phyloP scores from a whole-genome alignment of 2,797 vertebrate genomes.

The Anas flavirostris region DNA sequence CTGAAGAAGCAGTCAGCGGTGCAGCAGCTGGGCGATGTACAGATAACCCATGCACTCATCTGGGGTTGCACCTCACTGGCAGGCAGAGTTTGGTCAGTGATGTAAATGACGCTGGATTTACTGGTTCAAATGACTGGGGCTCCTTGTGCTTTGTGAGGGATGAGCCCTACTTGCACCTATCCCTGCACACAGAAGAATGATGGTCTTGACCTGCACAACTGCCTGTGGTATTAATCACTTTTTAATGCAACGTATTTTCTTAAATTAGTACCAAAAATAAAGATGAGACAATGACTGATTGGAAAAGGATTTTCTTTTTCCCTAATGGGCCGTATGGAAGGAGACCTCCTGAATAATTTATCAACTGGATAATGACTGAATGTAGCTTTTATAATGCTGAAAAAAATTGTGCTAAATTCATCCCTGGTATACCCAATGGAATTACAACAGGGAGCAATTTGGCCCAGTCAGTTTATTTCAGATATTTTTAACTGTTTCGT shows the following conservation, averaged over 20 bases:
- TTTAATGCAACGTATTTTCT: background rate
- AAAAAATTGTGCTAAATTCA: conserved; percentile 45
- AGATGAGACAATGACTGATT: conserved; percentile 3
- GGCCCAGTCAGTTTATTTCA: background rate
- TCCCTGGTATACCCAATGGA: background rate
- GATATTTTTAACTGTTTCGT: conserved; percentile 28
- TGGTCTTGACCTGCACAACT: background rate
- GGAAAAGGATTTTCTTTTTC: conserved; percentile 41
- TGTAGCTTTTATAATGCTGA: conserved; percentile 38
- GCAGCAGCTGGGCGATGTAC: background rate
- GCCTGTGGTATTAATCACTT: background rate
- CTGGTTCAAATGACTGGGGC: rapidly evolving
- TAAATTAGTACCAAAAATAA: conserved; percentile 26
- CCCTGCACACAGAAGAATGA: rapidly evolving
- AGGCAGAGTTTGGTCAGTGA: background rate
- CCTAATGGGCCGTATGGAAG: background rate
- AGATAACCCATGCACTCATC: rapidly evolving
- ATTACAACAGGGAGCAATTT: conserved; percentile 22
- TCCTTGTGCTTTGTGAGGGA: background rate
- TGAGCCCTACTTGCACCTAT: background rate
- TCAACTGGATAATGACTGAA: conserved; percentile 33
- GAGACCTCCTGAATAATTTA: conserved; percentile 60
- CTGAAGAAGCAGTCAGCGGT: rapidly evolving
- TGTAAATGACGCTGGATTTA: background rate
- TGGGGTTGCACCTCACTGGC: background rate